Conservation (phyloP, 2,113 vertebrate genomes). For the Toxotes chatareus region DNA sequence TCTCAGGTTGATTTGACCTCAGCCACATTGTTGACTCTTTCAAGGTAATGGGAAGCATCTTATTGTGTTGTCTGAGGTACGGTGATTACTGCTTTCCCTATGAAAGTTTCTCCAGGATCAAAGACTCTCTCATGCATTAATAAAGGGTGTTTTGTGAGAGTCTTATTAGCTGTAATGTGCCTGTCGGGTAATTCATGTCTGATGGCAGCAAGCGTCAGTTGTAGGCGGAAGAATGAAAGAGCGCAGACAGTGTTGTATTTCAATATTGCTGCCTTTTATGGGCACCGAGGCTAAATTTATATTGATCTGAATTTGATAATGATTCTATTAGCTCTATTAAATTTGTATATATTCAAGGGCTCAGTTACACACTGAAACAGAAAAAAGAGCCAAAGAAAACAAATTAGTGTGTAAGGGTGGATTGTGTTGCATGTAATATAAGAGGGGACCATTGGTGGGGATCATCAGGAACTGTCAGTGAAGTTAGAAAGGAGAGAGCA, state of each 20-base stretch:
- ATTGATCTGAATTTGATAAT: conserved; percentile 89
- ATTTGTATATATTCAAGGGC: conserved; percentile 84
- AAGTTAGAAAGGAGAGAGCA: conserved; percentile 76
- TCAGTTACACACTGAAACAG: conserved; percentile 81
- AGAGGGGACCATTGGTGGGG: conserved; percentile 75
- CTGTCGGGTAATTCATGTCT: conserved; percentile 81
- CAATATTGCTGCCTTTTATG: conserved; percentile 86
- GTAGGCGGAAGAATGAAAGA: conserved; percentile 79
- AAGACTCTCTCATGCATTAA: conserved; percentile 81
- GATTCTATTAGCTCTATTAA: conserved; percentile 88
- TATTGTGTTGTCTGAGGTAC: conserved; percentile 74
- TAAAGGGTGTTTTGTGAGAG: conserved; percentile 81
- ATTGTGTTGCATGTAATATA: conserved; percentile 87
- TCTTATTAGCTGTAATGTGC: conserved; percentile 84
- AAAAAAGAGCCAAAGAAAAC: conserved; percentile 83
- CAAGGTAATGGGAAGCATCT: conserved; percentile 75
- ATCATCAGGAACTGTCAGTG: conserved; percentile 79
- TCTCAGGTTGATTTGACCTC: conserved; percentile 70
- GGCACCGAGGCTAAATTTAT: conserved; percentile 83
- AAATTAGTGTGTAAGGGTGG: conserved; percentile 85
- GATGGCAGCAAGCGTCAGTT: conserved; percentile 79
- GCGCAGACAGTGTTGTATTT: conserved; percentile 84
- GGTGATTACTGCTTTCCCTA: conserved; percentile 69
- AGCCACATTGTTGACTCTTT: conserved; percentile 67
- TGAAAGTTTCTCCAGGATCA: conserved; percentile 80